Evolutionary conservation across 2,888 invertebrate species (phyloP).

Genomic region (Branchellion lobata): DNA sequence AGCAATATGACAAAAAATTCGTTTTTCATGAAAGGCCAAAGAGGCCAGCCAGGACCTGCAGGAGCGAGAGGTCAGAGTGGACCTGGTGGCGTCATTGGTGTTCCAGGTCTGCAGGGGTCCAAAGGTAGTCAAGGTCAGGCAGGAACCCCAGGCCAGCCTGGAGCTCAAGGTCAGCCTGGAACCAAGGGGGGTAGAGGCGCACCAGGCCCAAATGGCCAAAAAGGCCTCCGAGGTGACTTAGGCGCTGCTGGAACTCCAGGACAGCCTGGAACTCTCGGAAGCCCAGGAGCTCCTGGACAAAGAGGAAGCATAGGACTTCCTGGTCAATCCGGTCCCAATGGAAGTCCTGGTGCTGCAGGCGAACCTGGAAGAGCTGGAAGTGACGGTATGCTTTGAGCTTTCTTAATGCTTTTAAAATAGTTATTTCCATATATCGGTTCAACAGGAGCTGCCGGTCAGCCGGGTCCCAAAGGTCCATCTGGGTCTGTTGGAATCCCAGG

Average conservation of each 20-base stretch:
- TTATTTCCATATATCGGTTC: not conserved
- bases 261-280: slow-evolving; percentile 44
- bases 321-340: slow-evolving; percentile 41
- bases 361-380: slow-evolving; percentile 39
- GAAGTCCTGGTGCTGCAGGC: slow-evolving; percentile 32
- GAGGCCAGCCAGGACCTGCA: slow-evolving; percentile 8
- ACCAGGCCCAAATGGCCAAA: slow-evolving; percentile 50
- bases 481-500: slow-evolving; percentile 46
- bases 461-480: slow-evolving; percentile 38
- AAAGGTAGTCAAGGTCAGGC: slow-evolving; percentile 2
- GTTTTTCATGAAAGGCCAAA: too few relatives aligned
- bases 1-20: too few relatives aligned
- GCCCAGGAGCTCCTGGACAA: slow-evolving; percentile 34
- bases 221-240: slow-evolving; percentile 46
- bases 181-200: slow-evolving; percentile 39
- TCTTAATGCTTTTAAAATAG: not conserved
- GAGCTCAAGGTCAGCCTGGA: slow-evolving; percentile 62
- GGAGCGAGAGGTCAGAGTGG: not conserved
- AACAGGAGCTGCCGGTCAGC: slow-evolving; percentile 31
- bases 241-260: slow-evolving; percentile 47
- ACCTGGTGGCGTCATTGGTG: not conserved
- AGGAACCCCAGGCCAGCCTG: slow-evolving; percentile 13
- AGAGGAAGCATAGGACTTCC: slow-evolving; percentile 40
- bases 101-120: not conserved
- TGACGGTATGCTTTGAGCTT: slow-evolving; percentile 18